Conservation (phyloP, 1,140 invertebrate species). For the Drosophila parvula region DNA sequence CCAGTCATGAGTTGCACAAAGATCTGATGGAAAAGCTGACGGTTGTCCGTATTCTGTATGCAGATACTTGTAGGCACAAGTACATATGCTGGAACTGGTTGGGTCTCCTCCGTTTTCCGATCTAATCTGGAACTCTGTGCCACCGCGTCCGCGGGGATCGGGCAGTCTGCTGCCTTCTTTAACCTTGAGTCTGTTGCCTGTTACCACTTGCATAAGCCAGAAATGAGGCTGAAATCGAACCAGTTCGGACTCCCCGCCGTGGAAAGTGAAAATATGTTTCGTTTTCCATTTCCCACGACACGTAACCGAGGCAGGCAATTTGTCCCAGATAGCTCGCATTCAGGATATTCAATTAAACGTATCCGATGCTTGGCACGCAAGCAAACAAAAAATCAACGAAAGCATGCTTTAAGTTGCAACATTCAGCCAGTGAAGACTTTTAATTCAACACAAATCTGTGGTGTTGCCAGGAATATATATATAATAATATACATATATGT, state of each 20-base stretch:
- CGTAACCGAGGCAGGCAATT: constrained; percentile 24
- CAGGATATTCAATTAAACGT: constrained; percentile 21
- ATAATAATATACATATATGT: too few relatives aligned
- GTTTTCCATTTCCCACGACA: constrained; percentile 36
- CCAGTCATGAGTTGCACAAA: constrained; percentile 34
- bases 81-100: constrained; percentile 2
- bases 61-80: not conserved
- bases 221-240: constrained; percentile 19
- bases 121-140: not conserved
- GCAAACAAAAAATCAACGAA: not conserved
- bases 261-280: constrained; percentile 39
- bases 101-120: not conserved
- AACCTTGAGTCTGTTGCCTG: constrained; percentile 2
- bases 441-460: not conserved
- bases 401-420: not conserved
- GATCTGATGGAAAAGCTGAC: constrained; percentile 15
- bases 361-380: constrained; percentile 9
- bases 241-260: constrained; percentile 9
- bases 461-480: not conserved
- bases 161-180: constrained; percentile 6
- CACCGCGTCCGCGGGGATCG: too few relatives aligned
- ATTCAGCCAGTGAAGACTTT: not conserved
- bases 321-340: constrained; percentile 20
- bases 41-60: constrained; percentile 14
- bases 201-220: constrained; percentile 14